A percentile compares a stretch with the other conserved stretches of the same genome.
Evolutionary conservation across 2,797 vertebrate genomes (phyloP).

Genomic region (Tapirus indicus): DNA sequence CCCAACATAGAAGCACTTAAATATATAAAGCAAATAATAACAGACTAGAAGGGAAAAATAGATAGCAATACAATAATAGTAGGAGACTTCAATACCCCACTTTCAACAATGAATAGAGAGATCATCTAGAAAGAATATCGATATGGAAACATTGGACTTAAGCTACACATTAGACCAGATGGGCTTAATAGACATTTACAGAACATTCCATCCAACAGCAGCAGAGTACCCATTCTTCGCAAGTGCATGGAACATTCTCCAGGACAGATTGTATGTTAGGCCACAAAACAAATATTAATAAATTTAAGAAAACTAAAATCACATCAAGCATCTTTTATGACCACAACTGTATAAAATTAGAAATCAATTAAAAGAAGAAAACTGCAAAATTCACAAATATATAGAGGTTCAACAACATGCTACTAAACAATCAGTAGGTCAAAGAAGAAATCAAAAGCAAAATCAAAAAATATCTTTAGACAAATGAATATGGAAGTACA

Average conservation of each 20-base stretch:
- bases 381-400: not conserved
- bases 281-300: not conserved
- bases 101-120: not conserved
- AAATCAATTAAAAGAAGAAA: not conserved
- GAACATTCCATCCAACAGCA: not conserved
- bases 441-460: not conserved
- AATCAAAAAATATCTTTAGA: not conserved
- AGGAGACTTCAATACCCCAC: not conserved
- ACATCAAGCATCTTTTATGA: not conserved
- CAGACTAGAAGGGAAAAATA: not conserved
- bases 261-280: not conserved
- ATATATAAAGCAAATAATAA: not conserved
- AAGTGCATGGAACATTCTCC: not conserved
- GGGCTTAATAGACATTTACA: not conserved
- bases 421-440: not conserved
- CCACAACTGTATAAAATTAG: not conserved
- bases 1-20: not conserved
- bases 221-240: not conserved
- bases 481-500: not conserved
- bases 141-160: not conserved
- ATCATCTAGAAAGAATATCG: not conserved
- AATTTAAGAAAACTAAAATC: not conserved
- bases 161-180: not conserved
- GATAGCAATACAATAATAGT: not conserved
- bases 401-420: not conserved